These are phyloP conservation scores for Craseonycteris thonglongyai DNA, from an alignment of 2,113 vertebrate genomes.

Conservation along the genomic window DNA sequence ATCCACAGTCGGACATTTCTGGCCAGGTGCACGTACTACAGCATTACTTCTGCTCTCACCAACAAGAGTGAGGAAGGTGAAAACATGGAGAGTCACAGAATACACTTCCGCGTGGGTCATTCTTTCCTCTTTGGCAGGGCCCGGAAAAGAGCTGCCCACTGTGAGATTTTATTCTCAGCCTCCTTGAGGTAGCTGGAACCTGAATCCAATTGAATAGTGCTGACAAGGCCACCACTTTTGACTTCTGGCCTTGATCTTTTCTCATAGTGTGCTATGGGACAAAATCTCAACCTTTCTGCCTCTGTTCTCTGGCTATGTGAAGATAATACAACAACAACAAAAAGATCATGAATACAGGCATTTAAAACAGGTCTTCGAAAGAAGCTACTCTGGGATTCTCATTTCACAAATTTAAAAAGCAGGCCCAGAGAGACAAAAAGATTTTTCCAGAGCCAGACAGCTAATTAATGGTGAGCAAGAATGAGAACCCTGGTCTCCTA, in stretches of 20 bases:
- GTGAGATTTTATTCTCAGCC: background rate
- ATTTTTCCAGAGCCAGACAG: background rate
- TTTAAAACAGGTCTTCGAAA: background rate
- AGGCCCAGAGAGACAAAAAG: background rate
- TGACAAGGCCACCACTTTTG: background rate
- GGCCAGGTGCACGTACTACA: background rate
- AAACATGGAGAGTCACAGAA: background rate
- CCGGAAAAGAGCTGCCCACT: background rate
- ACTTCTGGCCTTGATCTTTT: background rate
- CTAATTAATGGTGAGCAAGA: conserved; percentile 29
- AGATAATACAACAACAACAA: background rate
- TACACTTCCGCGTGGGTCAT: background rate
- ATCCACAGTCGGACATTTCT: background rate
- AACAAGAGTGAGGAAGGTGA: background rate
- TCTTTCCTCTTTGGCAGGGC: background rate
- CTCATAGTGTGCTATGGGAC: background rate
- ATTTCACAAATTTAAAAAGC: conserved; percentile 27
- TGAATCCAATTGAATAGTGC: background rate
- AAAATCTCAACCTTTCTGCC: background rate
- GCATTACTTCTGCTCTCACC: background rate
- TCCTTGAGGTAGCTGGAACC: background rate
- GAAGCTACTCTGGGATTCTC: background rate
- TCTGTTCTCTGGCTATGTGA: background rate
- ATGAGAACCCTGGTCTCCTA: background rate
- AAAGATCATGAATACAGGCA: background rate